phyloP scores from a whole-genome alignment of 1,140 invertebrate species.

The Phthorimaea operculella region DNA sequence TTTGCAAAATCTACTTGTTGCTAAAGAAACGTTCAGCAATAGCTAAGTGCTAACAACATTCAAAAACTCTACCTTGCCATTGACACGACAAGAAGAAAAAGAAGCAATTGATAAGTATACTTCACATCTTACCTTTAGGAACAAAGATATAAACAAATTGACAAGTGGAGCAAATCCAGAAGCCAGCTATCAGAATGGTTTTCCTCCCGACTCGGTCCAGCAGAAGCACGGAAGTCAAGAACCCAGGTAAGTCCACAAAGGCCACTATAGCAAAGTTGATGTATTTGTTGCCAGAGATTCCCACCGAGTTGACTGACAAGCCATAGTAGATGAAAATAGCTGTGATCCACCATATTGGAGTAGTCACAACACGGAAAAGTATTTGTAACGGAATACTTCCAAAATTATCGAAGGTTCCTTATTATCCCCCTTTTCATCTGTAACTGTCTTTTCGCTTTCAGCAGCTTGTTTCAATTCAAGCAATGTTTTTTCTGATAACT shows the following conservation, averaged over 20 bases:
- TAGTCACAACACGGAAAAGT: conserved; percentile 69
- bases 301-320: conserved; percentile 77
- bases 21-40: not conserved
- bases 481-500: conserved; percentile 61
- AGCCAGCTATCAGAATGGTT: conserved; percentile 11
- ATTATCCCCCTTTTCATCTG: conserved; percentile 4
- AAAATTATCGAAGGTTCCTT: conserved; percentile 34
- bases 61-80: no score
- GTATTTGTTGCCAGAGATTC: conserved; percentile 73
- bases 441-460: not conserved
- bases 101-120: no score
- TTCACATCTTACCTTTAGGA: not conserved
- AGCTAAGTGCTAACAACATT: no score
- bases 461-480: conserved; percentile 14
- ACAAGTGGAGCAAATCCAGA: conserved; percentile 6
- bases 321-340: conserved; percentile 80
- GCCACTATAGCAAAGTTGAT: conserved; percentile 72
- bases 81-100: no score
- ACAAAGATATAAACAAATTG: not conserved
- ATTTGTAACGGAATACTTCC: conserved; percentile 67
- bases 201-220: conserved; percentile 70
- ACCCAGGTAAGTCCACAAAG: conserved; percentile 74
- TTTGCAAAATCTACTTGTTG: no score
- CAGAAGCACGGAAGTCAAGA: conserved; percentile 68
- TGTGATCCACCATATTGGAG: conserved; percentile 74